Percentiles rank a stretch among this genome's conserved stretches.
Evolutionary conservation across 2,888 invertebrate species (phyloP).

Genomic region (Auanema sp.): DNA sequence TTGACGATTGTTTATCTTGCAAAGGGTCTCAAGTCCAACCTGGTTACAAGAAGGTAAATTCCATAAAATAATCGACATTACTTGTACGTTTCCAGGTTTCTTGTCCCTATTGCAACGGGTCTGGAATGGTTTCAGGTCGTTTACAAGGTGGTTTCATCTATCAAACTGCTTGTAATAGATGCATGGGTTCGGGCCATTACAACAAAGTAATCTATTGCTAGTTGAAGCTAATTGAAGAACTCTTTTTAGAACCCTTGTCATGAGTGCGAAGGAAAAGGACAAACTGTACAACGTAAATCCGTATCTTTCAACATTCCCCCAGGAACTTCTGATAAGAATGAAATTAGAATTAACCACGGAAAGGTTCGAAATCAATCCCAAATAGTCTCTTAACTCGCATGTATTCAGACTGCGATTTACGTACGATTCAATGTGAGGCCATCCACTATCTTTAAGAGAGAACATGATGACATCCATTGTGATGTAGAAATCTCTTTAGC

Average conservation of each 20-base stretch:
- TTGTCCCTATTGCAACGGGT: conserved; percentile 91
- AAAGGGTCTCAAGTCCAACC: conserved; percentile 81
- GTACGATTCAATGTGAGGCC: conserved; percentile 56
- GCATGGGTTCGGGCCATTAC: conserved; percentile 83
- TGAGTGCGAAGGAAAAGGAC: conserved; percentile 89
- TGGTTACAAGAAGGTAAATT: conserved; percentile 82
- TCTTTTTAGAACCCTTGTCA: conserved; percentile 52
- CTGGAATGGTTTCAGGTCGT: conserved; percentile 78
- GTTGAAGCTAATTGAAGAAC: background rate
- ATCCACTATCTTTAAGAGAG: conserved; percentile 79
- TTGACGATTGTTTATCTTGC: conserved; percentile 89
- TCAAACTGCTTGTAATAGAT: conserved; percentile 70
- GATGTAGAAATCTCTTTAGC: conserved; percentile 79
- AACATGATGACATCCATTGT: conserved; percentile 94
- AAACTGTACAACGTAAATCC: conserved; percentile 79
- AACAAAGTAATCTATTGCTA: conserved; percentile 76
- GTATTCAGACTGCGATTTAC: conserved; percentile 47
- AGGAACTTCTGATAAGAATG: conserved; percentile 92
- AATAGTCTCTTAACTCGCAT: conserved; percentile 67
- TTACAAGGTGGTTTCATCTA: conserved; percentile 68
- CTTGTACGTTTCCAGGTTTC: conserved; percentile 68
- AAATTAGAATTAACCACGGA: conserved; percentile 88
- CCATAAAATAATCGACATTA: background rate
- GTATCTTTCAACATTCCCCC: conserved; percentile 91
- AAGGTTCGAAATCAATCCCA: conserved; percentile 80